Conservation (phyloP, 2,888 invertebrate species). For the Odontomyia ornata region DNA sequence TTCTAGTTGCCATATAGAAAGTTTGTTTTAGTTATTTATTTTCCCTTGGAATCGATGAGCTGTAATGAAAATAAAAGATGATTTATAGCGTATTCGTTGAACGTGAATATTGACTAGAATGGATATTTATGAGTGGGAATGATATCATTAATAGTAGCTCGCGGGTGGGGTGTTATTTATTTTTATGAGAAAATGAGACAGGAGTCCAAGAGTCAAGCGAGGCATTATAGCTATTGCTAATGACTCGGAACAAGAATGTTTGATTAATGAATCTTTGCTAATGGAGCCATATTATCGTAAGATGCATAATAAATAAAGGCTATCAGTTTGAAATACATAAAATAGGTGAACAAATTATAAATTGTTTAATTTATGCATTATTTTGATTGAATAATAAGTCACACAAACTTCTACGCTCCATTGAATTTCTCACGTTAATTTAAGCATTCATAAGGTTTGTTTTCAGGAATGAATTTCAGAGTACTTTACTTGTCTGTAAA, state of each 20-base stretch:
- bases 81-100: neutral
- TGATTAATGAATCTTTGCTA: no score
- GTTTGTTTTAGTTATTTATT: neutral
- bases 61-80: neutral
- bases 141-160: neutral
- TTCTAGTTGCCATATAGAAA: conserved; percentile 8
- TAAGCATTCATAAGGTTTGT: no score
- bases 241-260: neutral
- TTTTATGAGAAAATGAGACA: neutral
- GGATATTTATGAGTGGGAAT: neutral
- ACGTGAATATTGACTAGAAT: neutral
- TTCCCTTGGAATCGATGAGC: neutral
- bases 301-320: no score
- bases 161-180: neutral
- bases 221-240: neutral
- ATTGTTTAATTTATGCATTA: no score
- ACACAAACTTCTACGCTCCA: no score
- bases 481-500: no score
- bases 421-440: no score
- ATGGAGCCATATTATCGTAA: no score
- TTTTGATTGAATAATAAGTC: no score
- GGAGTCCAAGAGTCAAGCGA: neutral
- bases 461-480: no score
- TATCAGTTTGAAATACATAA: no score
- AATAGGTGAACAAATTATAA: no score